phyloP scores from a whole-genome alignment of 2,797 vertebrate genomes.

The Crypturellus tataupa region DNA sequence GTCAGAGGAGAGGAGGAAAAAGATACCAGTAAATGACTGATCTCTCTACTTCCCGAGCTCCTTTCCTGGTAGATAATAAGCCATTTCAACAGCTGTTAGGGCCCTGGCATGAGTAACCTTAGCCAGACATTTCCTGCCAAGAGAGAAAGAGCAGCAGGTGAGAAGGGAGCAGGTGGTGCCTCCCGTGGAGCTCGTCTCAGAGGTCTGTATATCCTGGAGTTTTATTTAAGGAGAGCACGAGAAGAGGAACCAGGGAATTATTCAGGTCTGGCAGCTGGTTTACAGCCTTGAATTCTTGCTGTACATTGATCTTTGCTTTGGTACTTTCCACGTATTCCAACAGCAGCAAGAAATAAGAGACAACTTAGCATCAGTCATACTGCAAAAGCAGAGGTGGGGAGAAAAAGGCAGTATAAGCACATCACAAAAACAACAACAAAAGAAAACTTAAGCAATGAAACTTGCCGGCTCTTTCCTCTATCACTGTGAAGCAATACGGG shows the following conservation, averaged over 20 bases:
- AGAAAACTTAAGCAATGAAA: constrained; percentile 1
- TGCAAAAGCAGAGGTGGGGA: neutral
- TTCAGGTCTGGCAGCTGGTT: neutral
- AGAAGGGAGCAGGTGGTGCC: constrained; percentile 10
- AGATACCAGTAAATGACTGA: neutral
- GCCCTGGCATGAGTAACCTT: neutral
- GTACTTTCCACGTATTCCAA: neutral
- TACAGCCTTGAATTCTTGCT: neutral
- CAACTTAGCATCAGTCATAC: neutral
- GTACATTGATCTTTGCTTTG: neutral
- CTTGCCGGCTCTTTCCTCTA: neutral
- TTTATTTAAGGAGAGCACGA: neutral
- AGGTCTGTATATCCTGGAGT: neutral
- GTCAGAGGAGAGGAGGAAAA: neutral
- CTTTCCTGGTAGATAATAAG: neutral
- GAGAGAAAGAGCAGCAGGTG: constrained; percentile 39
- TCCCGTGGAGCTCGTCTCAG: neutral
- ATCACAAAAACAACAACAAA: neutral
- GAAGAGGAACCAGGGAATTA: constrained; percentile 1
- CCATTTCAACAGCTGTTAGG: constrained; percentile 18
- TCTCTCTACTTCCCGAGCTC: neutral
- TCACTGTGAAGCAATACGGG: neutral
- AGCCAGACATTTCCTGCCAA: constrained; percentile 14
- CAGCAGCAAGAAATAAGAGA: neutral
- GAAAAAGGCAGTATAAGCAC: neutral